Conservation (phyloP, 1,140 invertebrate genomes). For the Drosophila parabipectinata region DNA sequence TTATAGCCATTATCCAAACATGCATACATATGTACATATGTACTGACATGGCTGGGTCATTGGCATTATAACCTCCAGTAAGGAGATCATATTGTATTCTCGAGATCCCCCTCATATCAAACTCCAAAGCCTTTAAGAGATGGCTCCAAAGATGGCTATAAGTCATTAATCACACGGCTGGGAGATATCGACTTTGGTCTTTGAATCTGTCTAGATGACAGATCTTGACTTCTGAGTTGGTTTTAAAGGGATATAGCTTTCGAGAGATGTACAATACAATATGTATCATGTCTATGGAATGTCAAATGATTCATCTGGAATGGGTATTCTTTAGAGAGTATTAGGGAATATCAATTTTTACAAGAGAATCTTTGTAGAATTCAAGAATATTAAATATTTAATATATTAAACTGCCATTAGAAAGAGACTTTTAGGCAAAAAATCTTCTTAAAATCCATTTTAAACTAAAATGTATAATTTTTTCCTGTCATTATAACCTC, state of each 20-base stretch:
- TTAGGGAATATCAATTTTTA: neutral
- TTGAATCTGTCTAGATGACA: neutral
- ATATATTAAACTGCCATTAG: neutral
- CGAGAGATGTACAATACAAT: no score
- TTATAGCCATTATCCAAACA: constrained; percentile 11
- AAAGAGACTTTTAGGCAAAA: no score
- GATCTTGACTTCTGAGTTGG: constrained; percentile 7
- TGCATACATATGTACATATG: neutral
- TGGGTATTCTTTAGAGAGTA: neutral
- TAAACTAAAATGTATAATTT: no score
- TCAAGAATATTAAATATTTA: no score
- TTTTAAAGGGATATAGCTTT: constrained; percentile 7
- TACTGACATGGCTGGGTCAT: constrained; percentile 1
- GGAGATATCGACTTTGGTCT: no score
- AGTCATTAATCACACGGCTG: neutral
- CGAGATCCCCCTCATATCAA: no score
- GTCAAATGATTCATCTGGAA: neutral
- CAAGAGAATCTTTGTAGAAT: no score
- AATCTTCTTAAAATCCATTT: no score
- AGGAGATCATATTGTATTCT: neutral
- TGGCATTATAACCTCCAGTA: constrained; percentile 11
- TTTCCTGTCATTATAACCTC: no score
- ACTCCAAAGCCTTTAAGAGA: no score
- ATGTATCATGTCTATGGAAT: no score
- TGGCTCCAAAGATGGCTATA: neutral